Evolutionary conservation across 1,140 invertebrate species (phyloP).

Genomic region (Tetramorium parvispinum): DNA sequence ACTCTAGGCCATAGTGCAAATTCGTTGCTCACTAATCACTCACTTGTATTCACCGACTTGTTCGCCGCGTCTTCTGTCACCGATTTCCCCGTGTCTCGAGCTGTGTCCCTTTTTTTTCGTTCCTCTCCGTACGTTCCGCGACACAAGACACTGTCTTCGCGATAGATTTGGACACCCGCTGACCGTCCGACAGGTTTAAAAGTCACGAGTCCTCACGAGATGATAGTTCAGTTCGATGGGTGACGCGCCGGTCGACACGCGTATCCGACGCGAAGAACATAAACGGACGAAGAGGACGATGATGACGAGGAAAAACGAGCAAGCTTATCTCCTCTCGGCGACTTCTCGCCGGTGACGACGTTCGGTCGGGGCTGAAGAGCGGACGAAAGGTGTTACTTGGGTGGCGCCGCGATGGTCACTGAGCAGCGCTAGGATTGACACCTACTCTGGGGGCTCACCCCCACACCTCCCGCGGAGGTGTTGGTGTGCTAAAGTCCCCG

Average conservation of each 20-base stretch:
- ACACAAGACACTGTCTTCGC: conserved; percentile 7
- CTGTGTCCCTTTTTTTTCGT: neutral
- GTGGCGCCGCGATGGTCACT: conserved; percentile 86
- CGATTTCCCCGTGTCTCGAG: neutral
- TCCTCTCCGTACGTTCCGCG: neutral
- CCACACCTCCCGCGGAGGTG: conserved; percentile 85
- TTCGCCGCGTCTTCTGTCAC: neutral
- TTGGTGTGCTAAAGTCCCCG: conserved; percentile 84
- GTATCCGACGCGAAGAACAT: neutral
- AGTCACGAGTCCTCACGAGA: neutral
- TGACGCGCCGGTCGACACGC: neutral
- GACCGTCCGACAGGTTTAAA: neutral
- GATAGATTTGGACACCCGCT: neutral
- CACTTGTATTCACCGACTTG: conserved; percentile 2
- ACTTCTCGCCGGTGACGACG: neutral
- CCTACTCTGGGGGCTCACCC: conserved; percentile 85
- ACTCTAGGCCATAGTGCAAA: conserved; percentile 42
- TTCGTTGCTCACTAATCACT: conserved; percentile 52
- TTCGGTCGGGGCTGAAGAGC: conserved; percentile 66
- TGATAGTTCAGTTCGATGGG: neutral
- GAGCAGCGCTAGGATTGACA: conserved; percentile 86
- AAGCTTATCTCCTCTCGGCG: neutral
- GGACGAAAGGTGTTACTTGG: conserved; percentile 86
- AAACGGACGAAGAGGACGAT: neutral
- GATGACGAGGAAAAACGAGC: conserved; percentile 7